Base-by-base conservation (phyloP, 2,888 invertebrate genomes). In the Agrochola circellaris region DNA sequence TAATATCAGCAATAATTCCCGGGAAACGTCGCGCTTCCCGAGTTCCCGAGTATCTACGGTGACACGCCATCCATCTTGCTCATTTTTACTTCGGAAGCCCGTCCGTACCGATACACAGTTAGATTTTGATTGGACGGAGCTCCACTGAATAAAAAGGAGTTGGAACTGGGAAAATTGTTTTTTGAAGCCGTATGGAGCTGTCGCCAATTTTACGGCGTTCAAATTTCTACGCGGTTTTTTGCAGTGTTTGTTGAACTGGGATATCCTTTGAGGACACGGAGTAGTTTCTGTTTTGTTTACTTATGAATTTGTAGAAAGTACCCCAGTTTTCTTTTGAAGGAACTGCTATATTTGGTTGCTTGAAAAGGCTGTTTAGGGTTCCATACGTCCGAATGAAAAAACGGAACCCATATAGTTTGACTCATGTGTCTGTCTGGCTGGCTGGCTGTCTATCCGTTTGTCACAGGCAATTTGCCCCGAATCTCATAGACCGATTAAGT, bases 51-150 rank as follows among this genome's bases (percentile, higher is more conserved):
- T 82, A 69, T 75, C 75, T 75, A 75, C 82, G 88, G 86, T 89
- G 91, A 90, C 89, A 88, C 86, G 77, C 87, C 90, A 94, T 93
- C 93, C 90, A 93, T 94, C 94, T 92, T 91, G 87, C 82, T 93
- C 92, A 93, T 93, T 93, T 93, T 92, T 91, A 88, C 89, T 89
- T 80, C 83, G 73, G 74, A 67, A 81, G 78, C 79, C 75, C 83
- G 86, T 76, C 82, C 85, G 84, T 79, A 79, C 87, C 82, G 79
- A 82, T 88, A 79, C 87, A 83, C 79, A 87, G 87, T 86, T 82
- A 84, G 85, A 78, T 88, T 89, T 90, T 92, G 91, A 92, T 92
- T 93, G 90, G 89, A 91, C 89, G 88, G 84, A 88, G 87, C 82
- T 83, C 69, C 69, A 51, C 54, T 68, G 78, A 84, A 88, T 84